phyloP scores from a whole-genome alignment of 1,140 invertebrate genomes.

The Tribolium castaneum region DNA sequence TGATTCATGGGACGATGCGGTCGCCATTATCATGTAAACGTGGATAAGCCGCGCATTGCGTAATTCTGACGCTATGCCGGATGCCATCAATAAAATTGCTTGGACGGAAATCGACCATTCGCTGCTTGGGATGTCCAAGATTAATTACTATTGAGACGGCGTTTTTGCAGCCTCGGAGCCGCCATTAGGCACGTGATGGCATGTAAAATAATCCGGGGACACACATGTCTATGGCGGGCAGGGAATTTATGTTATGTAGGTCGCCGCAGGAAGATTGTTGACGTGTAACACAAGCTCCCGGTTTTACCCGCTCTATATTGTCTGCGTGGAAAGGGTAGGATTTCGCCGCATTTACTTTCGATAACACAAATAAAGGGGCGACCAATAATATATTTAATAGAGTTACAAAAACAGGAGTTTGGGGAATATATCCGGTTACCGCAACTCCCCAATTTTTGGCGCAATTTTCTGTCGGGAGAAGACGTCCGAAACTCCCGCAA shows the following conservation, averaged over 20 bases:
- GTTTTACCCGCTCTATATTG: not conserved
- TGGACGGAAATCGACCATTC: slow-evolving; percentile 16
- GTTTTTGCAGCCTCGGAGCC: not conserved
- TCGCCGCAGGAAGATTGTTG: not conserved
- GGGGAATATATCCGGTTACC: not conserved
- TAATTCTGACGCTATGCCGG: slow-evolving; percentile 19
- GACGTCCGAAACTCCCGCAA: not conserved
- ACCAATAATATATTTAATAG: not conserved
- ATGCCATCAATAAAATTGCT: slow-evolving; percentile 25
- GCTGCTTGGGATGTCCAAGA: slow-evolving; percentile 13
- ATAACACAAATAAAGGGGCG: not conserved
- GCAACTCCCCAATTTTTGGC: not conserved
- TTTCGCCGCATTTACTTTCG: not conserved
- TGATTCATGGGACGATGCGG: slow-evolving; percentile 48
- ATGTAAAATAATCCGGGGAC: not conserved
- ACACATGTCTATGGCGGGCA: not conserved
- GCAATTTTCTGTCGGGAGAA: not conserved
- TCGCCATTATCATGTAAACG: slow-evolving; percentile 45
- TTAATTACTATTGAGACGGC: not conserved
- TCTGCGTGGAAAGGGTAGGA: not conserved
- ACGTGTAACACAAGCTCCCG: slow-evolving; percentile 5
- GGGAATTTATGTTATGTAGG: not conserved
- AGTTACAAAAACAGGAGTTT: not conserved
- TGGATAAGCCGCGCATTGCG: slow-evolving; percentile 35
- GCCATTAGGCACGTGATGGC: not conserved